These are phyloP conservation scores for Suillia variegata DNA, from an alignment of 2,888 invertebrate species.

Conservation along the genomic window DNA sequence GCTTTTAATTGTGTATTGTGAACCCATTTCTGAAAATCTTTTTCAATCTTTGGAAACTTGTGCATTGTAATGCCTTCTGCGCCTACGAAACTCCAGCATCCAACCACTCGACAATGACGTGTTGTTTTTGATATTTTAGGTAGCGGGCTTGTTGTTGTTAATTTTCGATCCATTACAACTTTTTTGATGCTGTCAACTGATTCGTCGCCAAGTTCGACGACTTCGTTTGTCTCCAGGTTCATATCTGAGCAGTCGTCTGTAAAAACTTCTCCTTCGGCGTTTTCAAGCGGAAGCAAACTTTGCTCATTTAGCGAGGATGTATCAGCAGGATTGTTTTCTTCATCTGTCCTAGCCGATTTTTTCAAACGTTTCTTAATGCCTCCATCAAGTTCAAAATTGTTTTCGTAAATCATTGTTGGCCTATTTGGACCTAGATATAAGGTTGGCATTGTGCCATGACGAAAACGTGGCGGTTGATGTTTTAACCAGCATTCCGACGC, in stretches of 20 bases:
- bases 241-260: background rate
- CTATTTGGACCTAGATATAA: background rate
- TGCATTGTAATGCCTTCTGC: conserved; percentile 39
- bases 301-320: too few species aligned
- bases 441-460: background rate
- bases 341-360: background rate
- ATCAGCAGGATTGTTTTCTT: background rate
- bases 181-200: conserved; percentile 5
- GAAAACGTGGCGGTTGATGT: background rate
- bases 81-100: conserved; percentile 39
- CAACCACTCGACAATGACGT: conserved; percentile 43
- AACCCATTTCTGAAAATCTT: conserved; percentile 42
- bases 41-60: conserved; percentile 40
- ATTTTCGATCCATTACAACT: too few species aligned
- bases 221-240: background rate
- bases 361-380: background rate
- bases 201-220: conserved; percentile 3
- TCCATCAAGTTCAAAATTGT: too few species aligned
- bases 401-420: too few species aligned
- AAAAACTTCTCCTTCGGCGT: background rate
- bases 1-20: conserved; percentile 46
- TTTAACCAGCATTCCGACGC: background rate
- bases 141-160: background rate
- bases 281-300: background rate
- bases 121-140: conserved; percentile 36